Evolutionary conservation across 1,140 invertebrate genomes (phyloP), one percentile per base, ranked within the genome.

Genomic region (Gonatopus flavifemur): DNA sequence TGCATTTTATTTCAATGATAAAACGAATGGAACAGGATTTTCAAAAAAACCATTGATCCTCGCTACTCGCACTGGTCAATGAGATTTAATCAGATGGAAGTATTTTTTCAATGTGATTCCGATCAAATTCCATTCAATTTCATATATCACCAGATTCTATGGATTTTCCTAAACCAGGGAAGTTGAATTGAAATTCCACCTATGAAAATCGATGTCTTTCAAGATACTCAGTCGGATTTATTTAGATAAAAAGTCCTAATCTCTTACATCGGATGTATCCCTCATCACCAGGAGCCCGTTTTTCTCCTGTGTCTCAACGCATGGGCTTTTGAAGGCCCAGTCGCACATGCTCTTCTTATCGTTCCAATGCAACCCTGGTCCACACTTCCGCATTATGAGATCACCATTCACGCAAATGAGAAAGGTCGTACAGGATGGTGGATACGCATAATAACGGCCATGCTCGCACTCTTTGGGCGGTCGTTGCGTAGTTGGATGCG

Each of bases 331-430:
- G 39, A 80, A 80, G 0, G 78, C 79, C 84, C 84, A 89, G 58
- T 90, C 88, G 57, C 88, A 91, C 71, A 86, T 85, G 3, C 79
- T 80, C 21, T 74, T 76, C 3, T 83, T 78, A 0, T 76, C 67
- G 45, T 84, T 84, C 86, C 87, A 91, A 22, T 84, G 81, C 2
- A 90, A 70, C 1, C 87, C 87, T 1, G 86, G 83, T 0, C 85
- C 83, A 67, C 89, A 91, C 37, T 77, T 79, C 55, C 87, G 85
- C 3, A 81, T 71, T 0, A 89, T 70, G 9, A 87, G 67, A 30
- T 82, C 67, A 0, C 83, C 82, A 66, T 89, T 88, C 0, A 86
- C 84, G 64, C 88, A 90, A 2, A 89, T 81, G 40, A 83, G 81
- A 66, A 88, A 90, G 49, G 80, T 82, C 9, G 80, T 79, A 52